Conservation (phyloP, 2,113 vertebrate species). For the Mobula hypostoma region DNA sequence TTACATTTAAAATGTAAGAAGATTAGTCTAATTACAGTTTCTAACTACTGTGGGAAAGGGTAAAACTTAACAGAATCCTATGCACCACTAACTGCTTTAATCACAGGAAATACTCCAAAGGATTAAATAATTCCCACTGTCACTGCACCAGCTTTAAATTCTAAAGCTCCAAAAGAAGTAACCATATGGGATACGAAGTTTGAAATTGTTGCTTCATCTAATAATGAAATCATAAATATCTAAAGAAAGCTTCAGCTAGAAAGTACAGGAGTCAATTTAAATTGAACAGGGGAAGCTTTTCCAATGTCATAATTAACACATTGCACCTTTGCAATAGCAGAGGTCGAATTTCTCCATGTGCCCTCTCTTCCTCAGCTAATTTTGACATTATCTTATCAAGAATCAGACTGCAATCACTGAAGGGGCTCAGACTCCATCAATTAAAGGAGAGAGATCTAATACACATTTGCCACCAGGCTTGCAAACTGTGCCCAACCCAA, state of each 20-base stretch:
- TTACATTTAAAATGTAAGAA: not conserved
- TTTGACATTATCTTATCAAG: conserved; percentile 17
- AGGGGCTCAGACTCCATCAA: conserved; percentile 31
- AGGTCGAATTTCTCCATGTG: not conserved
- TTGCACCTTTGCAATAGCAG: not conserved
- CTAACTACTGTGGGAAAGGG: conserved; percentile 24
- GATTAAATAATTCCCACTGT: conserved; percentile 28
- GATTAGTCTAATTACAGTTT: conserved; percentile 28
- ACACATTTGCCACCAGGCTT: conserved; percentile 22
- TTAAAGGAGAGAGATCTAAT: conserved; percentile 13
- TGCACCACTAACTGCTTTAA: conserved; percentile 33
- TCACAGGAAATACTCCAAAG: conserved; percentile 18
- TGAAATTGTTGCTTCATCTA: not conserved
- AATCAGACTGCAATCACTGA: conserved; percentile 23
- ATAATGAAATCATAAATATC: not conserved
- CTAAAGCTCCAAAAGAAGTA: conserved; percentile 16
- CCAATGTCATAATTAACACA: not conserved
- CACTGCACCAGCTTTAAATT: not conserved
- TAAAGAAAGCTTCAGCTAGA: not conserved
- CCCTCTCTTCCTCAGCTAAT: not conserved
- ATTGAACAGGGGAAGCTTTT: not conserved
- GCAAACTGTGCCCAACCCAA: conserved; percentile 1
- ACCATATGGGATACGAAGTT: not conserved
- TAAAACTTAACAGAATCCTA: conserved; percentile 13
- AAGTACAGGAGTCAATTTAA: not conserved